Base-by-base conservation (phyloP, 2,888 invertebrate species). In the Thumatha senex region DNA sequence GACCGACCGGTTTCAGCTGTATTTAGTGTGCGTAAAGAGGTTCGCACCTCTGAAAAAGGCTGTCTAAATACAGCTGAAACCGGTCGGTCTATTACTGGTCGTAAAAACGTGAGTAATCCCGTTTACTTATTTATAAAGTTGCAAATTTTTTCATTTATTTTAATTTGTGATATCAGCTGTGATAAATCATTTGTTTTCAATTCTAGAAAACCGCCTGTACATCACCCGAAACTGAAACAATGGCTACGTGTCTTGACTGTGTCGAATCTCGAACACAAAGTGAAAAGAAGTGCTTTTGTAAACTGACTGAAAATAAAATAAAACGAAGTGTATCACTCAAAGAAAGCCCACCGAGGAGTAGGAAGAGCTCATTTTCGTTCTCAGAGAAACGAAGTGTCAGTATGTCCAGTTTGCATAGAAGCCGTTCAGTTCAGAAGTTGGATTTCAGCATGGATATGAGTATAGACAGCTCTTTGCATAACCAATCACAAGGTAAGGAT, bases 391-490 rank as follows among this genome's bases (percentile, higher is more conserved):
- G 90, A 7, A 89, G 89, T 59, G 71, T 83, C 0, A 91, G 90
- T 44, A 74, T 90, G 80, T 82, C 87, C 0, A 90, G 86, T 53
- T 63, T 91, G 48, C 82, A 87, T 44, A 69, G 91, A 41, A 91
- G 89, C 53, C 81, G 86, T 10, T 93, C 93, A 0, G 92, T 89
- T 1, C 90, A 92, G 62, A 91, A 92, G 65, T 72, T 92, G 11
- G 92, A 93, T 65, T 92, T 93, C 57, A 92, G 89, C 58, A 89
- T 89, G 82, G 91, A 92, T 53, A 92, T 92, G 88, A 92, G 92
- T 51, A 67, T 92, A 10, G 93, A 93, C 64, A 86, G 80, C 10
- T 92, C 92, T 0, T 57, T 85, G 36, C 85, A 85, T 59, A 80
- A 85, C 46, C 65, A 82, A 64, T 79, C 86, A 52, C 82, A 80